phyloP scores from a whole-genome alignment of 2,888 invertebrate genomes.

The Hypomecis punctinalis region DNA sequence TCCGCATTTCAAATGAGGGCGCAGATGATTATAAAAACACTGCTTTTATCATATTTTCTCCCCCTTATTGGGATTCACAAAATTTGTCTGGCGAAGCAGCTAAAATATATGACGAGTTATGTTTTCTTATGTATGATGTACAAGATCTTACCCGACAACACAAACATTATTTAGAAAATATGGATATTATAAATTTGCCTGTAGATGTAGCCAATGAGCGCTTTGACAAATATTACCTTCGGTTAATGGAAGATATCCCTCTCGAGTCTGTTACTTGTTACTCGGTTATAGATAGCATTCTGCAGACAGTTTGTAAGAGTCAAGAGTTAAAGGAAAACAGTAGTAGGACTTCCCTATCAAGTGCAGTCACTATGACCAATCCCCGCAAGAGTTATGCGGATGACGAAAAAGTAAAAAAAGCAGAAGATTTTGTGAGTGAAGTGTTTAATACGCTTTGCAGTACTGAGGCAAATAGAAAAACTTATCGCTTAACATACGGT shows the following conservation, averaged over 20 bases:
- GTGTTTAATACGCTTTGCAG: constrained; percentile 67
- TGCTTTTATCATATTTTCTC: constrained; percentile 74
- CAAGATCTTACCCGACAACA: constrained; percentile 82
- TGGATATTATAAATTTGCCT: constrained; percentile 70
- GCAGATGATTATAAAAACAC: constrained; percentile 68
- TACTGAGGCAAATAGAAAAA: constrained; percentile 59
- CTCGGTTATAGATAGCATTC: constrained; percentile 68
- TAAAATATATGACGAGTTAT: constrained; percentile 81
- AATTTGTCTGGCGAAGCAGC: constrained; percentile 63
- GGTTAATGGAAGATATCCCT: constrained; percentile 60
- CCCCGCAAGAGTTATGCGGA: constrained; percentile 38
- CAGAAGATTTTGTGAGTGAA: constrained; percentile 62
- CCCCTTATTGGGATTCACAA: constrained; percentile 68
- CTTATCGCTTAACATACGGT: constrained; percentile 70
- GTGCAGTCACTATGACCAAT: constrained; percentile 49
- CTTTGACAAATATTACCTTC: constrained; percentile 52
- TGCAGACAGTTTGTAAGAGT: constrained; percentile 59
- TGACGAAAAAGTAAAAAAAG: constrained; percentile 55
- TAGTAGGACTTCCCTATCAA: constrained; percentile 54
- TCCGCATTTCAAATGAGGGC: constrained; percentile 61
- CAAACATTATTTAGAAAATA: constrained; percentile 73
- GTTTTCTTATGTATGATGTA: constrained; percentile 81
- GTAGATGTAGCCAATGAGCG: constrained; percentile 46
- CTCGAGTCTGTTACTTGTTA: constrained; percentile 70
- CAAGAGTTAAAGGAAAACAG: constrained; percentile 47